Evolutionary conservation across 2,113 vertebrate genomes (phyloP).

Genomic region (human): GRCh38 chr16:59289001-59289500

Average conservation of each 20-base stretch:
- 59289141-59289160: constrained; percentile 82
- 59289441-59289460: background rate
- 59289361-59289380: constrained; percentile 77
- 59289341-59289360: constrained; percentile 71
- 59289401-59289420: constrained; percentile 35
- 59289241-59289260: constrained; percentile 83
- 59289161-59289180: constrained; percentile 80
- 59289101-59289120: constrained; percentile 85
- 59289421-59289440: background rate
- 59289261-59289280: constrained; percentile 74
- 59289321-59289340: constrained; percentile 67
- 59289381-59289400: constrained; percentile 68
- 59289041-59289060: constrained; percentile 85
- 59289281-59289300: constrained; percentile 81
- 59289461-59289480: background rate
- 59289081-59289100: constrained; percentile 88
- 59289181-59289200: constrained; percentile 79
- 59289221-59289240: constrained; percentile 85
- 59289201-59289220: constrained; percentile 80
- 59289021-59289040: constrained; percentile 86
- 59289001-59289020: constrained; percentile 81
- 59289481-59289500: constrained; percentile 35
- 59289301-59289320: constrained; percentile 70
- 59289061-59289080: constrained; percentile 83
- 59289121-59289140: constrained; percentile 81